Conservation (phyloP, 2,797 vertebrate species). For the Pantherophis alleghaniensis region DNA sequence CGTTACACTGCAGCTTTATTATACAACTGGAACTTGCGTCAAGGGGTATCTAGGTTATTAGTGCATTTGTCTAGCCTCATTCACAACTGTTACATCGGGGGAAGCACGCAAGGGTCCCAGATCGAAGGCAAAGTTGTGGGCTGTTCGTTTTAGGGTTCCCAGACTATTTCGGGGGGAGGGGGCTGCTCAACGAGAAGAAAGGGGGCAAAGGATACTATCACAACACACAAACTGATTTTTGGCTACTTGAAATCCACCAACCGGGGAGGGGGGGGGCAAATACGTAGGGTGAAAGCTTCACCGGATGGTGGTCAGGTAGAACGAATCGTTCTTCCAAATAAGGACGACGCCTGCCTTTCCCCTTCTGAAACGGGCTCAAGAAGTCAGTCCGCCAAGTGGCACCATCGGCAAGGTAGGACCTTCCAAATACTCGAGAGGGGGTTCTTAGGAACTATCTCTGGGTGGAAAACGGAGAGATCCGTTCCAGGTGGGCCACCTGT, state of each 20-base stretch:
- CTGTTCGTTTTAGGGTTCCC: not conserved
- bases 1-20: constrained; percentile 63
- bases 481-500: not conserved
- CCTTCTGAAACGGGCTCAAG: not conserved
- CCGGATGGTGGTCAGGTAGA: not conserved
- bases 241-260: not conserved
- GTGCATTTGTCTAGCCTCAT: constrained; percentile 50
- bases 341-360: not conserved
- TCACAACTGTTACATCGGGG: not conserved
- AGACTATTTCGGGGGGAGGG: not conserved
- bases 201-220: not conserved
- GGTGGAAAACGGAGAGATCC: not conserved
- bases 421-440: not conserved
- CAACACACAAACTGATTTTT: not conserved
- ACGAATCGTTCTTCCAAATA: not conserved
- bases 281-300: not conserved
- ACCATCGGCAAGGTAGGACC: too few relatives aligned
- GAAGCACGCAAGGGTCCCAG: constrained; percentile 5
- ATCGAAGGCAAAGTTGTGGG: constrained; percentile 26
- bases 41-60: constrained; percentile 51
- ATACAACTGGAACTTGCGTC: constrained; percentile 58
- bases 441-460: not conserved
- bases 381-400: not conserved
- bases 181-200: not conserved
- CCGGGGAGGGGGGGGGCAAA: not conserved